Evolutionary conservation across 2,888 invertebrate species (phyloP).

Genomic region (Phrixothrix hirtus): DNA sequence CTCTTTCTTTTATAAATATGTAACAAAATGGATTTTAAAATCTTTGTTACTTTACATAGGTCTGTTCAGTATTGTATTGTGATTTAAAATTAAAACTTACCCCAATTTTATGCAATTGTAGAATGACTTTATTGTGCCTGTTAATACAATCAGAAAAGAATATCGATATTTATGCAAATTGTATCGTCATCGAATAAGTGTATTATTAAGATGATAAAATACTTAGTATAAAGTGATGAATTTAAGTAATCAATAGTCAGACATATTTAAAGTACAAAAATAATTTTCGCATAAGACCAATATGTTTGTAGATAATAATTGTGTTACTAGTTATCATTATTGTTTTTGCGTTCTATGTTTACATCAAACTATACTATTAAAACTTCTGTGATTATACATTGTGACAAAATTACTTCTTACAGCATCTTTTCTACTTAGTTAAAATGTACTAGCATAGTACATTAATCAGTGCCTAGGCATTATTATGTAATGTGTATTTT

Average conservation of each 20-base stretch:
- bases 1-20: constrained; percentile 8
- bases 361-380: constrained; percentile 44
- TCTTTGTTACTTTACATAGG: constrained; percentile 1
- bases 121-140: constrained; percentile 55
- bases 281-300: constrained; percentile 39
- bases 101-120: constrained; percentile 34
- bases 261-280: constrained; percentile 42
- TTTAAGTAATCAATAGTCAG: constrained; percentile 20
- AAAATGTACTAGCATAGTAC: constrained; percentile 46
- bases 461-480: constrained; percentile 54
- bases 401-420: constrained; percentile 49
- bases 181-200: constrained; percentile 44
- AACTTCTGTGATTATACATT: constrained; percentile 53
- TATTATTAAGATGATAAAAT: constrained; percentile 24
- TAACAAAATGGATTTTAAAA: not conserved
- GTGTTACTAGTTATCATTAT: constrained; percentile 23
- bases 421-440: constrained; percentile 46
- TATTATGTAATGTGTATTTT: constrained; percentile 49
- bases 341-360: constrained; percentile 23
- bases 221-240: constrained; percentile 17
- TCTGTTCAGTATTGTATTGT: constrained; percentile 52
- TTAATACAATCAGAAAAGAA: constrained; percentile 49
- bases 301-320: constrained; percentile 36
- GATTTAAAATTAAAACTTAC: constrained; percentile 30
- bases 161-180: constrained; percentile 44